These are phyloP conservation scores for Austrofundulus limnaeus DNA, from an alignment of 2,113 vertebrate species.

Conservation along the genomic window DNA sequence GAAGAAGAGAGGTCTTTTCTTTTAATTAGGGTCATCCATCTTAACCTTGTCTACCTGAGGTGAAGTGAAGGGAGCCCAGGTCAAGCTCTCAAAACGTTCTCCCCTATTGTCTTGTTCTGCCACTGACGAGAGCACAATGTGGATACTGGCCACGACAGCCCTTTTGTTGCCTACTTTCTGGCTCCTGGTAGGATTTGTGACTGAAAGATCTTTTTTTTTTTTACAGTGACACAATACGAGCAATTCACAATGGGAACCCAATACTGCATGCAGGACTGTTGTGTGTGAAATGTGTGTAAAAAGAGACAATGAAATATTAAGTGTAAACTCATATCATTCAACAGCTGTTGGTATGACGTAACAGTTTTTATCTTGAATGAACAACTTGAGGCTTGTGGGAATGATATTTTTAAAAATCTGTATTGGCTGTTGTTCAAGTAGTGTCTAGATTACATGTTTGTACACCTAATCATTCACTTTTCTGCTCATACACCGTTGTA, in stretches of 20 bases:
- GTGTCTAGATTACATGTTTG: constrained; percentile 67
- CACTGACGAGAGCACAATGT: constrained; percentile 63
- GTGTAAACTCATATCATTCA: constrained; percentile 78
- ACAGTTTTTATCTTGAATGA: constrained; percentile 55
- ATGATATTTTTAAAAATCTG: constrained; percentile 51
- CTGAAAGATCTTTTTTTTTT: constrained; percentile 74
- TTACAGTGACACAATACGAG: constrained; percentile 78
- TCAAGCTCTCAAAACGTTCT: constrained; percentile 75
- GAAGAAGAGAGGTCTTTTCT: constrained; percentile 76
- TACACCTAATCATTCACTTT: constrained; percentile 66
- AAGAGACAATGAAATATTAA: constrained; percentile 80
- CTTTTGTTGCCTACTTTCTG: constrained; percentile 69
- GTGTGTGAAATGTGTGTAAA: constrained; percentile 76
- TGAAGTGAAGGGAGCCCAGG: constrained; percentile 79
- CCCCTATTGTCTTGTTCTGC: constrained; percentile 60
- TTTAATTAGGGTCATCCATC: constrained; percentile 85
- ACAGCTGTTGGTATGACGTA: constrained; percentile 79
- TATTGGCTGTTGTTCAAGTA: constrained; percentile 59
- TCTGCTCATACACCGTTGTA: constrained; percentile 55
- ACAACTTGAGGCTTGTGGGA: constrained; percentile 77
- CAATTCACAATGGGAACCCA: constrained; percentile 80
- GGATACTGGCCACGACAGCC: constrained; percentile 55
- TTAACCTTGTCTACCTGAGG: constrained; percentile 84
- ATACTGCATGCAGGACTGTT: constrained; percentile 75
- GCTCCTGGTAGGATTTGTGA: constrained; percentile 82